Conservation (phyloP, 2,797 vertebrate species). For the Corythornis leucogaster region DNA sequence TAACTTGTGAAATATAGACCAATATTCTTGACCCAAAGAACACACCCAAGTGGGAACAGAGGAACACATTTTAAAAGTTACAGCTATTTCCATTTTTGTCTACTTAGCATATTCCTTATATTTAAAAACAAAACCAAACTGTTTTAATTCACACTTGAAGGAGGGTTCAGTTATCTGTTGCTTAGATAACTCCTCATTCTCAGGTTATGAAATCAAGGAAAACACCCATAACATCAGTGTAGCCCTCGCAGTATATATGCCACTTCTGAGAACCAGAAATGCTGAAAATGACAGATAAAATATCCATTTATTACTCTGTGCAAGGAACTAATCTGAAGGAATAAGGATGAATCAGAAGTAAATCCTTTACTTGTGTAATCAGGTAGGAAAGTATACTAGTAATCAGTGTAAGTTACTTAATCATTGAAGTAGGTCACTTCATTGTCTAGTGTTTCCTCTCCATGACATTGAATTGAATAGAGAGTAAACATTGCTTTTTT, state of each 20-base stretch:
- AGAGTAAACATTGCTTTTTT: constrained; percentile 2
- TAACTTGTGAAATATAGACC: neutral
- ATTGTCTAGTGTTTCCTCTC: neutral
- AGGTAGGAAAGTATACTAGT: neutral
- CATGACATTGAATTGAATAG: neutral
- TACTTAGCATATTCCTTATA: neutral
- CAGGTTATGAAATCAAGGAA: neutral
- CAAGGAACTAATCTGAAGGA: neutral
- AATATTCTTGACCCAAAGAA: neutral
- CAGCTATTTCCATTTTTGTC: neutral
- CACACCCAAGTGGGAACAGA: neutral
- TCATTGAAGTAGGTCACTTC: neutral
- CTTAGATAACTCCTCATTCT: neutral
- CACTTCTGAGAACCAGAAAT: neutral
- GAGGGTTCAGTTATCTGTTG: neutral
- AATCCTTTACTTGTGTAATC: neutral
- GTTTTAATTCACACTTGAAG: neutral
- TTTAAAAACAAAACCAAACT: neutral
- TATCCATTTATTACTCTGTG: neutral
- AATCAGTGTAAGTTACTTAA: neutral
- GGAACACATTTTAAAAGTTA: neutral
- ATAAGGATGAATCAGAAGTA: neutral
- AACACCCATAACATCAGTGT: neutral
- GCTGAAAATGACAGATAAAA: neutral
- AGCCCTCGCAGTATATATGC: neutral